Conservation (phyloP, 2,888 invertebrate genomes). For the Netelia virgata region DNA sequence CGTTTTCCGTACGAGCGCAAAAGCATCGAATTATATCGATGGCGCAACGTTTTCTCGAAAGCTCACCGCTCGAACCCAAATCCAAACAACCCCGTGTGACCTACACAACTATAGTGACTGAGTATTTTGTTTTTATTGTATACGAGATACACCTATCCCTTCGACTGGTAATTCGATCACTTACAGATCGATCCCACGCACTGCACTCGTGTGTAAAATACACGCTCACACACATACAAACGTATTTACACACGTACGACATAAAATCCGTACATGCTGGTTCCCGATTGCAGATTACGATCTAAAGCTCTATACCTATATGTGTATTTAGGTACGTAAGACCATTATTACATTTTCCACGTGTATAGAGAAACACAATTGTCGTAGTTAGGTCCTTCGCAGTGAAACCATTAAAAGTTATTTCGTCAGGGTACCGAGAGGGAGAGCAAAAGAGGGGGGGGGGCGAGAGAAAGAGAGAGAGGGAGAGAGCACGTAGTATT, state of each 20-base stretch:
- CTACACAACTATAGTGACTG: too few species aligned
- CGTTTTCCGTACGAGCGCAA: conserved; percentile 20
- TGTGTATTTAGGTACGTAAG: not conserved
- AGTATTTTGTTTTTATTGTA: too few species aligned
- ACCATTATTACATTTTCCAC: conserved; percentile 22
- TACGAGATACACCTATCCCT: not conserved
- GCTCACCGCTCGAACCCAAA: too few species aligned
- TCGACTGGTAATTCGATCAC: too few species aligned
- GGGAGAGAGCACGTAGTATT: not conserved
- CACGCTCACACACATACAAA: not conserved
- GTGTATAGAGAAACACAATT: not conserved
- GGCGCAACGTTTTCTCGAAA: too few species aligned
- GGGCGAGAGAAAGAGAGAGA: too few species aligned
- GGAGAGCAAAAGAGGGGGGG: too few species aligned
- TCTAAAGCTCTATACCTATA: not conserved
- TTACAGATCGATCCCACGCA: too few species aligned
- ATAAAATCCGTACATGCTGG: conserved; percentile 2
- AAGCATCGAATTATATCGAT: conserved; percentile 23
- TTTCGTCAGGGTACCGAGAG: not conserved
- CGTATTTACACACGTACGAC: not conserved
- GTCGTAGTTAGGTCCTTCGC: not conserved
- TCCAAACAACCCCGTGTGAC: too few species aligned
- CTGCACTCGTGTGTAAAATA: not conserved
- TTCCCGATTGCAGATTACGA: not conserved
- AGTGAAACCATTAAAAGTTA: not conserved